Evolutionary conservation across 2,797 vertebrate species (phyloP).

Genomic region (Setipinna tenuifilis): DNA sequence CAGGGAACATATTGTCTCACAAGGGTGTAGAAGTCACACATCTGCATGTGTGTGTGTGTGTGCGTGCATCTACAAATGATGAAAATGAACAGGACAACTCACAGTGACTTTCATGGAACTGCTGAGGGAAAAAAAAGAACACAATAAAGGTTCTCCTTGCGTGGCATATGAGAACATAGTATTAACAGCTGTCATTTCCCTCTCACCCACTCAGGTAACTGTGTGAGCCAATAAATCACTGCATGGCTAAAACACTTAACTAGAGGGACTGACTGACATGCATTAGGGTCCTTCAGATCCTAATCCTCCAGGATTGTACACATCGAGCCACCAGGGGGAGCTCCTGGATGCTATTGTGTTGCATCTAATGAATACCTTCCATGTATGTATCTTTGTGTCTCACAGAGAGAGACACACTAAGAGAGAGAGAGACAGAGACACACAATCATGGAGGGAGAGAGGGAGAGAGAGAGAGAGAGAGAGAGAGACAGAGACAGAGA

Average conservation of each 20-base stretch:
- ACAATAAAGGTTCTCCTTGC: neutral
- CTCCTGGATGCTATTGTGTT: conserved; percentile 37
- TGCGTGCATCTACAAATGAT: neutral
- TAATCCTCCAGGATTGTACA: conserved; percentile 42
- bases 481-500: too few species aligned
- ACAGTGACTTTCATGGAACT: neutral
- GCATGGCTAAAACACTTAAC: neutral
- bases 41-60: neutral
- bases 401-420: too few species aligned
- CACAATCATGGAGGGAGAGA: too few species aligned
- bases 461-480: too few species aligned
- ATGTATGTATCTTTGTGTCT: neutral
- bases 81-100: neutral
- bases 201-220: neutral
- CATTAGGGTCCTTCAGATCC: neutral
- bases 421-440: too few species aligned
- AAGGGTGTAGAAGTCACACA: neutral
- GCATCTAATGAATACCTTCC: neutral
- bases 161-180: neutral
- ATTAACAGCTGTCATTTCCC: neutral
- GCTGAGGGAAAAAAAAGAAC: neutral
- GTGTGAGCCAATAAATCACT: neutral
- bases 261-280: neutral
- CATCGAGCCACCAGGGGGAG: conserved; percentile 49
- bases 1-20: neutral